Evolutionary conservation across 2,888 invertebrate genomes (phyloP).

Genomic region (Leptinotarsa haldemani): DNA sequence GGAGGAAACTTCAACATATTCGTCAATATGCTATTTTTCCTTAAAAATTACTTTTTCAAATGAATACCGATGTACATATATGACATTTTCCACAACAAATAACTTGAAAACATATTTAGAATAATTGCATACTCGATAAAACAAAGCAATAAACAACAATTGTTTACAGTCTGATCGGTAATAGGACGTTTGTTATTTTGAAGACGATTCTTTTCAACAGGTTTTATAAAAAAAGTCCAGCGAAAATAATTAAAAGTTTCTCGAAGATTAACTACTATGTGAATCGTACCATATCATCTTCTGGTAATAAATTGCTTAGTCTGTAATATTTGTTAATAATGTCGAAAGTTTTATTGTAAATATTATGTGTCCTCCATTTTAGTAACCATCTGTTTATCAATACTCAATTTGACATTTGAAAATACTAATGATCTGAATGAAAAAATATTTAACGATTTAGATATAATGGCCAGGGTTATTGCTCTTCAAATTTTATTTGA

Average conservation of each 20-base stretch:
- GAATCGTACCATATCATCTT: slow-evolving; percentile 29
- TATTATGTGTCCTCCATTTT: neutral
- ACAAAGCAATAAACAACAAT: neutral
- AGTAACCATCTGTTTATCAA: neutral
- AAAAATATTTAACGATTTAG: no score
- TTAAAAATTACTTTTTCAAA: no score
- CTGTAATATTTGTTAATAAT: slow-evolving; percentile 3
- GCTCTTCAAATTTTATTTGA: neutral
- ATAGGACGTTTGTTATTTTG: neutral
- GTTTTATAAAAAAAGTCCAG: no score
- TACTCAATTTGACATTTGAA: no score
- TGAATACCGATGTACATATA: neutral
- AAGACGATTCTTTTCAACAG: no score
- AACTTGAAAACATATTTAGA: neutral
- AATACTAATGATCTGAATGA: no score
- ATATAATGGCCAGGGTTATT: no score
- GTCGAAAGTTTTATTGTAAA: slow-evolving; percentile 2
- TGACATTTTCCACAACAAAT: slow-evolving; percentile 5
- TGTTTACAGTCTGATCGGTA: neutral
- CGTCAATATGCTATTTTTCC: no score
- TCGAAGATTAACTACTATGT: neutral
- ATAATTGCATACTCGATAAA: neutral
- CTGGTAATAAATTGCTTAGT: slow-evolving; percentile 26
- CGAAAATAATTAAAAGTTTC: no score
- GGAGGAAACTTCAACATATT: no score